These are phyloP conservation scores for Sebastes wilsoni DNA, from an alignment of 2,797 vertebrate species.

Conservation along the genomic window DNA sequence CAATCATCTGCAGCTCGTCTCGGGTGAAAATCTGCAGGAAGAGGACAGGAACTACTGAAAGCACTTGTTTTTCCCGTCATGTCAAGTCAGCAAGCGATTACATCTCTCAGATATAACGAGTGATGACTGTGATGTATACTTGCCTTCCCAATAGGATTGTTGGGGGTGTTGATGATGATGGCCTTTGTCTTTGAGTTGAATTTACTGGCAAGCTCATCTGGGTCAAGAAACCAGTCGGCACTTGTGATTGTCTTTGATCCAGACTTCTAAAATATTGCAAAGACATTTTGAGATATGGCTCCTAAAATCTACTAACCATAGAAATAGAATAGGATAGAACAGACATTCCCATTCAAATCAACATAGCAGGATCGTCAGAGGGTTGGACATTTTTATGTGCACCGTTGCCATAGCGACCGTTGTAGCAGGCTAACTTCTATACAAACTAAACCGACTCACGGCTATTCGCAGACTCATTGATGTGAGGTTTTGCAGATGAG, in stretches of 20 bases:
- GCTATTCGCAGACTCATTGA: no score
- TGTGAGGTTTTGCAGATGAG: no score
- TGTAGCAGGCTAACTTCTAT: no score
- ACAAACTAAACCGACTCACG: no score
- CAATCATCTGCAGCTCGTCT: constrained; percentile 91
- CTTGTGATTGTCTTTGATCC: constrained; percentile 79
- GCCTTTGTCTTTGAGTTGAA: constrained; percentile 95
- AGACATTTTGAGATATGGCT: neutral
- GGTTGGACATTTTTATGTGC: no score
- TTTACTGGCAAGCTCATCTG: constrained; percentile 90
- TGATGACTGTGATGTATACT: neutral
- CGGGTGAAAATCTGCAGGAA: constrained; percentile 86
- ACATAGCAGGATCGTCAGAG: no score
- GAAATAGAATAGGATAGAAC: no score
- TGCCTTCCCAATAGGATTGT: constrained; percentile 95
- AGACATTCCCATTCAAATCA: no score
- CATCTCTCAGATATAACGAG: neutral
- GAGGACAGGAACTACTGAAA: constrained; percentile 18
- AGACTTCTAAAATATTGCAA: constrained; percentile 78
- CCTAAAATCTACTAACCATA: no score
- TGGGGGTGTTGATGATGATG: constrained; percentile 94
- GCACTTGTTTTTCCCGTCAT: neutral
- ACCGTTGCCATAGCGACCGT: no score
- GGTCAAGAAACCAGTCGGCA: constrained; percentile 90
- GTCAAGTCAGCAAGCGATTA: neutral